These are phyloP conservation scores for Triops cancriformis DNA, from an alignment of 1,140 invertebrate species.

Conservation along the genomic window DNA sequence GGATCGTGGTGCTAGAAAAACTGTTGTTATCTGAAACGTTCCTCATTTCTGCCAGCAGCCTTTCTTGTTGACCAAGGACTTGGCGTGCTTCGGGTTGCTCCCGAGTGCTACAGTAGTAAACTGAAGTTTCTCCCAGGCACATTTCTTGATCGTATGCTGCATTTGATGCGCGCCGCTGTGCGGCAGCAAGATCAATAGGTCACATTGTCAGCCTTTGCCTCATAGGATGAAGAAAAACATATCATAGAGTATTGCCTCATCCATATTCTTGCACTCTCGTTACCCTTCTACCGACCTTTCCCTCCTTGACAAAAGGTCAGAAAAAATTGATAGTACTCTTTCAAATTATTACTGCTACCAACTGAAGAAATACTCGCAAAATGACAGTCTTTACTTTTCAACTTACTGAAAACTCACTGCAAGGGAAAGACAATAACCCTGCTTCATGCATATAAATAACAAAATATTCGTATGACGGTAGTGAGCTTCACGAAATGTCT, in stretches of 20 bases:
- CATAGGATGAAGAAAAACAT: not conserved
- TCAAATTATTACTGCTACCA: not conserved
- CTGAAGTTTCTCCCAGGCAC: not conserved
- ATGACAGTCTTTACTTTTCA: not conserved
- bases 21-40: not conserved
- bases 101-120: not conserved
- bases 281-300: not conserved
- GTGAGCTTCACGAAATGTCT: too few species aligned
- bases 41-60: not conserved
- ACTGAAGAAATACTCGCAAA: not conserved
- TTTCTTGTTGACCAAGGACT: not conserved
- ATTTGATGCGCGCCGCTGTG: not conserved
- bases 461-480: too few species aligned
- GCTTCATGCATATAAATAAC: too few species aligned
- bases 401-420: too few species aligned
- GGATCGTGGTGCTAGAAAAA: not conserved
- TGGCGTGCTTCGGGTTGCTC: not conserved
- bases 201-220: not conserved
- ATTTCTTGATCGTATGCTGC: not conserved
- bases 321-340: not conserved
- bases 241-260: not conserved
- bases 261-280: not conserved
- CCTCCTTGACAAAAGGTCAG: not conserved
- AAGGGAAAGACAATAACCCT: too few species aligned
- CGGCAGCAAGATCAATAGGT: slow-evolving; percentile 10